Evolutionary conservation across 2,113 vertebrate species (phyloP), one percentile per base, ranked within the genome.

Genomic region (Corythaeola cristata): DNA sequence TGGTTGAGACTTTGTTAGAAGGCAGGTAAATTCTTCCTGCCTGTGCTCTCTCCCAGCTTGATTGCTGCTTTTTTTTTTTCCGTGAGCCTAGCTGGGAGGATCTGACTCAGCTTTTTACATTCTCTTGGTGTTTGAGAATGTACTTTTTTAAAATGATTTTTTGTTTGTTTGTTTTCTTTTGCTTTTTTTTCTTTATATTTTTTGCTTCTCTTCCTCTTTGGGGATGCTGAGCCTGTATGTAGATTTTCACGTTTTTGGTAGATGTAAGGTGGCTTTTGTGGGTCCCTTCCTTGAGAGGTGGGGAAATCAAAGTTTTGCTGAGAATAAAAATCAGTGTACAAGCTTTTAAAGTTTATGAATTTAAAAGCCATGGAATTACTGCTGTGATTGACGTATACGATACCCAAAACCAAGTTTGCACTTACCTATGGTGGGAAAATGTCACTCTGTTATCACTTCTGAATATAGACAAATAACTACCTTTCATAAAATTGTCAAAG

Each of bases 401-500:
- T 85, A 64, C 49, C 39, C 44, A 8, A 75, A 91, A 49, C 9
- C 21, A 69, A 64, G 12, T 60, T 88, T 93, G 64, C n/a, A 37
- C 72, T 94, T 91, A 66, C 2, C 47, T 94, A 2, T 87, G 86
- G 68, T 91, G 93, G 77, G 82, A 96, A 88, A 94, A 93, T 68
- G 63, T 76, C 73, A 58, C 50, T 81, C 71, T 96, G 49, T 87
- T 85, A 55, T 77, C 50, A 15, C 45, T 89, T 93, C 82, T 94
- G 74, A 96, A 86, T 35, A 30, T 30, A 74, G 90, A 59, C 73
- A 93, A 93, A 93, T 82, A 93, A 59, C 30, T 92, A 58, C 91
- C 90, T 75, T 88, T 95, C 88, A 85, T 83, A 77, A 90, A 96
- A 83, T 95, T 71, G 32, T 90, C 68, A 55, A 35, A 52, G 33